A percentile compares a stretch with the other conserved stretches of the same genome.
These are phyloP conservation scores for Diplosoma virens DNA, from an alignment of 23 tunicate genomes.

Conservation along the genomic window DNA sequence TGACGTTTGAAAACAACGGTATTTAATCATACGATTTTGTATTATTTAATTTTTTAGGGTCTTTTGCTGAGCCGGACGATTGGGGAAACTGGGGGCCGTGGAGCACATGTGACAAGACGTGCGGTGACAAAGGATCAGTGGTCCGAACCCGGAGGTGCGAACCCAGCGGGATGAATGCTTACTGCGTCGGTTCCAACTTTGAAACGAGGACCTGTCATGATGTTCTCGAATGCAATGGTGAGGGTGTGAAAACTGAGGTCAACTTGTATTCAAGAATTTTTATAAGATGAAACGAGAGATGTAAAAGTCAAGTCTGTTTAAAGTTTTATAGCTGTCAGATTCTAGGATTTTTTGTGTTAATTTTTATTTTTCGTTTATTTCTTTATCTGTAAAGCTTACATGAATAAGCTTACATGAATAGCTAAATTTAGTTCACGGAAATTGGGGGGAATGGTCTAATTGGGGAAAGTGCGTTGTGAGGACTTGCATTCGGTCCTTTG, in stretches of 20 bases:
- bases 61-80: conserved; percentile 35
- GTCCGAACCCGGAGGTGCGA: conserved; percentile 27
- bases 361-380: neutral
- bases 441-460: conserved; percentile 10
- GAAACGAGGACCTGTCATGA: conserved; percentile 26
- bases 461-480: conserved; percentile 26
- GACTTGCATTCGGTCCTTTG: conserved; percentile 20
- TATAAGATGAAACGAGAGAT: no score
- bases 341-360: no score
- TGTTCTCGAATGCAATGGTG: conserved; percentile 48
- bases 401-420: neutral
- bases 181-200: conserved; percentile 24
- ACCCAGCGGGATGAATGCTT: conserved; percentile 8
- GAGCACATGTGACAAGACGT: conserved; percentile 36
- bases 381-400: no score
- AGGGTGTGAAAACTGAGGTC: no score
- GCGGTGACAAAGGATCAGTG: conserved; percentile 31
- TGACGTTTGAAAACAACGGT: no score
- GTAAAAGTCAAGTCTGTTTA: no score
- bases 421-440: conserved; percentile 10
- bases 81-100: conserved; percentile 56
- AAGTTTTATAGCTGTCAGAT: no score
- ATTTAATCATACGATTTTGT: no score
- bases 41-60: neutral
- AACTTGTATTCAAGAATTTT: no score